Evolutionary conservation across 2,888 invertebrate species (phyloP).

Genomic region (Drosophila anomelani): DNA sequence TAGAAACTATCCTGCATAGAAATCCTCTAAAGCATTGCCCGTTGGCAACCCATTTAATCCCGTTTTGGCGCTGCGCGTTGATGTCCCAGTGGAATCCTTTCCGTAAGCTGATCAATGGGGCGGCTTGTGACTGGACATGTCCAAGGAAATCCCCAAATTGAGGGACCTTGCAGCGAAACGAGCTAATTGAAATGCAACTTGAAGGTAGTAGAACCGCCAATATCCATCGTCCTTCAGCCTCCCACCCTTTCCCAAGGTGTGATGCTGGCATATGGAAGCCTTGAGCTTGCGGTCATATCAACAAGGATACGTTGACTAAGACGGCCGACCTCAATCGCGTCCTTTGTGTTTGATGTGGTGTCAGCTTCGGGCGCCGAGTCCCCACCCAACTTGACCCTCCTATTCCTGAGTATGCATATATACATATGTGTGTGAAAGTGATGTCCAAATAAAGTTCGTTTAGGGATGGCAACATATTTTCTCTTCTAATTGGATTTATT

Average conservation of each 20-base stretch:
- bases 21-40: background rate
- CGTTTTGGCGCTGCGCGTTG: background rate
- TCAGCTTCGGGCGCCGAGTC: conserved; percentile 44
- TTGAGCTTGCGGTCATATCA: conserved; percentile 47
- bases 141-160: conserved; percentile 22
- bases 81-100: background rate
- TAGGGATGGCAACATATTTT: background rate
- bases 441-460: no score
- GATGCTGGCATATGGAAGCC: conserved; percentile 36
- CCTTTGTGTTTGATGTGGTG: conserved; percentile 65
- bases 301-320: conserved; percentile 43
- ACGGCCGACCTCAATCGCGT: conserved; percentile 41
- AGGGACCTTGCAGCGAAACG: conserved; percentile 22
- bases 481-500: background rate
- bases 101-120: conserved; percentile 5
- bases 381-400: background rate
- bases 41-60: conserved; percentile 1
- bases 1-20: background rate
- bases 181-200: conserved; percentile 60
- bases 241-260: conserved; percentile 15
- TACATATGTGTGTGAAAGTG: no score
- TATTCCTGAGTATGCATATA: background rate
- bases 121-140: background rate
- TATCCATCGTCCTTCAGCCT: background rate
- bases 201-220: conserved; percentile 5